Base-by-base conservation (phyloP, 2,888 invertebrate genomes). In the Prosopocoilus inquinatus region DNA sequence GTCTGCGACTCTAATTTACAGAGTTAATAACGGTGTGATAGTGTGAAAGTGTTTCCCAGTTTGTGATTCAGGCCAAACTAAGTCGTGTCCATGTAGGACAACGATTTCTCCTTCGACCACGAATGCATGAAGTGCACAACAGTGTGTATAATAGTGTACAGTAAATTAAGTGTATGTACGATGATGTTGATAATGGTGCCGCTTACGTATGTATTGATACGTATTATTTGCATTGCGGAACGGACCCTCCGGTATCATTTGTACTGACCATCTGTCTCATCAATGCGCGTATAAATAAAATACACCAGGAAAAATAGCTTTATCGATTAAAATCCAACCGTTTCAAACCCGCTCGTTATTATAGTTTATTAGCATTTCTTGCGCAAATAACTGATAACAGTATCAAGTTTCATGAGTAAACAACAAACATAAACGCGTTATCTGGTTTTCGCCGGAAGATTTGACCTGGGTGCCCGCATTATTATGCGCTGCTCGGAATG, bases 21-120 rank as follows among this genome's bases (percentile, higher is more conserved):
- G 41, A 15, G 41, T 41, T 41, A 41, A 38, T 52, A 61, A 57
- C 52, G 57, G 58, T 57, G 64, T 57, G 59, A 63, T 56, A 48
- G 59, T 65, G 67, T 67, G 67, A 67, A 67, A 67, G 67, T 67
- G 67, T 63, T 66, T 62, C 61, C 57, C 57, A 55, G 61, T 61
- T 62, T 56, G 55, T 62, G 58, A 61, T 60, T 61, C 60, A 58
- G 64, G 60, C 58, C 62, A 59, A 63, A 48, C 52, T 56, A 58
- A 50, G 57, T 58, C 57, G 59, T 58, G 55, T 12, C 54, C 55
- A 61, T 61, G 62, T 62, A 60, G 59, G 61, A 60, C 60, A 59
- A 36, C 63, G 66, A 67, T 67, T 66, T 67, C 66, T 63, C 67
- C 64, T 60, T 57, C 55, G 51, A 45, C 45, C 50, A 43, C 52